phyloP scores from a whole-genome alignment of 2,113 vertebrate genomes.

The Apteryx mantelli region DNA sequence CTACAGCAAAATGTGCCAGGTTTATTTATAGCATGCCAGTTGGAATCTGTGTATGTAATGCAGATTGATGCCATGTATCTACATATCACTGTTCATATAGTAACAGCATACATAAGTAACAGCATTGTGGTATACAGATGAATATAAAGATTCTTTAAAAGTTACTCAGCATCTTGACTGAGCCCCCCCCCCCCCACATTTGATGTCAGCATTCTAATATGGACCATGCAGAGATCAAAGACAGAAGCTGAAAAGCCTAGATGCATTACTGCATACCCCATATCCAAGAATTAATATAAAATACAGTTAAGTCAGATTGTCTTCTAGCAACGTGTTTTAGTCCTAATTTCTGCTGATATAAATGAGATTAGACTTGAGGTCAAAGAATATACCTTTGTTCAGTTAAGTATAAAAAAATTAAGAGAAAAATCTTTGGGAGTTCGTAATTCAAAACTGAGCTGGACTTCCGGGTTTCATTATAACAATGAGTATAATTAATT shows the following conservation, averaged over 20 bases:
- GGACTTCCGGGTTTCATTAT: neutral
- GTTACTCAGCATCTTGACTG: neutral
- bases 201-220: neutral
- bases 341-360: neutral
- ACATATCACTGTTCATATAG: neutral
- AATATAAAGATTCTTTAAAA: conserved; percentile 1
- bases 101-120: neutral
- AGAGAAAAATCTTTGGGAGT: neutral
- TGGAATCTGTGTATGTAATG: neutral
- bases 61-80: neutral
- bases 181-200: neutral
- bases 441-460: neutral
- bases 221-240: neutral
- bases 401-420: neutral
- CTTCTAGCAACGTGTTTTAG: neutral
- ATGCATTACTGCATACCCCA: neutral
- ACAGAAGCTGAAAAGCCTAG: neutral
- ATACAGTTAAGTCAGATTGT: neutral
- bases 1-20: neutral
- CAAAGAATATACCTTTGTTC: neutral
- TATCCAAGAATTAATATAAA: neutral
- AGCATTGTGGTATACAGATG: neutral
- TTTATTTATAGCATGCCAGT: conserved; percentile 1
- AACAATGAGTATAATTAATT: neutral
- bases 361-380: neutral